Evolutionary conservation across 2,888 invertebrate species (phyloP).

Genomic region (Salticus scenicus): DNA sequence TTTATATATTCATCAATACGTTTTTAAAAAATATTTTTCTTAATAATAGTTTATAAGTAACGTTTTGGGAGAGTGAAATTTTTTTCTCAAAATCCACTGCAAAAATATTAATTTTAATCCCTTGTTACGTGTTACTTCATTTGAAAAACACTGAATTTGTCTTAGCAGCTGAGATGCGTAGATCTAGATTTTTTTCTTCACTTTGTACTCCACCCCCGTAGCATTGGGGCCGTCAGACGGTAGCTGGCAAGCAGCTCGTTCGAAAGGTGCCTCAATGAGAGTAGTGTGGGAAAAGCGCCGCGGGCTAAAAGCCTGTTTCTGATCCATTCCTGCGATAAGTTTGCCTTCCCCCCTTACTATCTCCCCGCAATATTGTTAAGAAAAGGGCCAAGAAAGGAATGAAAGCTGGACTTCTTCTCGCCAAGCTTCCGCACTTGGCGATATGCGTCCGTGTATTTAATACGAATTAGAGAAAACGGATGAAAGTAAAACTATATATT

Average conservation of each 20-base stretch:
- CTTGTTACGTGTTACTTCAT: too few species aligned
- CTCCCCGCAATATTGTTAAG: constrained; percentile 19
- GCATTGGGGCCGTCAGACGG: constrained; percentile 47
- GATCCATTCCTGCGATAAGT: constrained; percentile 63
- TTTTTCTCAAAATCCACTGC: too few species aligned
- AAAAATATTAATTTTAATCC: too few species aligned
- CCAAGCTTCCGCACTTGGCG: constrained; percentile 32
- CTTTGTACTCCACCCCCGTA: constrained; percentile 36
- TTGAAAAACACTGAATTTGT: too few species aligned
- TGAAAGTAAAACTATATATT: too few species aligned
- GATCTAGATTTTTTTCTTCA: neutral
- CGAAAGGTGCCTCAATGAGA: constrained; percentile 35
- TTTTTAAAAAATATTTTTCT: too few species aligned
- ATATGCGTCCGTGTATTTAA: neutral
- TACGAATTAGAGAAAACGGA: too few species aligned
- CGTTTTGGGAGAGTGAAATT: too few species aligned
- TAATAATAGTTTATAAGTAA: too few species aligned
- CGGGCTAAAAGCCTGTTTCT: constrained; percentile 62
- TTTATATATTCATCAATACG: too few species aligned
- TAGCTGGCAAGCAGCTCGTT: constrained; percentile 59
- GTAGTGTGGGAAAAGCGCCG: constrained; percentile 65
- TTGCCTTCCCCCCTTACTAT: constrained; percentile 17
- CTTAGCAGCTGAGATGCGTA: neutral
- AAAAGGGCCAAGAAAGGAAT: constrained; percentile 22
- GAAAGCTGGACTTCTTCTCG: constrained; percentile 30